Percentiles rank a stretch among this genome's conserved stretches.
phyloP scores from a whole-genome alignment of 1,140 invertebrate genomes.

The Bombus superbus region DNA sequence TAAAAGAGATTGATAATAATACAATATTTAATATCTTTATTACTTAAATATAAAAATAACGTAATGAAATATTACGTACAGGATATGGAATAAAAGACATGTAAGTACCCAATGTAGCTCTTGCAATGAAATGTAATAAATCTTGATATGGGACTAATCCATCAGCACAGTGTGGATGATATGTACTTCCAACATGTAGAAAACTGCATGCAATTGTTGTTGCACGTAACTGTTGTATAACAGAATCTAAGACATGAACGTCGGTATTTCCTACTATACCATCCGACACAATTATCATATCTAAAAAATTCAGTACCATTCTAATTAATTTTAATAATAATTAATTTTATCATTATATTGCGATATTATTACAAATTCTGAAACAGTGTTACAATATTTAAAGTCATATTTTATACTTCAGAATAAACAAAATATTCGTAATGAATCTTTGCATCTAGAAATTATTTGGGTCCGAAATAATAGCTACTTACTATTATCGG shows the following conservation, averaged over 20 bases:
- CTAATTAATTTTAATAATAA: not conserved
- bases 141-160: conserved; percentile 90
- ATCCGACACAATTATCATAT: conserved; percentile 92
- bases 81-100: conserved; percentile 83
- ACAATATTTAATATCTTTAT: not conserved
- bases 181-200: conserved; percentile 88
- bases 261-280: conserved; percentile 91
- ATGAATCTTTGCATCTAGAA: too few relatives aligned
- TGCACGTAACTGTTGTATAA: conserved; percentile 89
- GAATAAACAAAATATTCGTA: too few relatives aligned
- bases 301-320: conserved; percentile 80
- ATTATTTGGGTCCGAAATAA: too few relatives aligned
- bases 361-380: too few relatives aligned
- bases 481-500: too few relatives aligned
- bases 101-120: conserved; percentile 91
- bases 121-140: conserved; percentile 90
- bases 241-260: conserved; percentile 88
- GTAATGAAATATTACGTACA: conserved; percentile 69
- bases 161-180: conserved; percentile 87
- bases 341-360: too few relatives aligned
- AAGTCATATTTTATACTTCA: too few relatives aligned
- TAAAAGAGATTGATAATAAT: not conserved
- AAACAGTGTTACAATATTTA: too few relatives aligned
- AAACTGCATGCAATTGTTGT: conserved; percentile 92
- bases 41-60: not conserved